Evolutionary conservation across 92 coral and sea anemone genomes (phyloP).

Genomic region (Heteractis magnifica): DNA sequence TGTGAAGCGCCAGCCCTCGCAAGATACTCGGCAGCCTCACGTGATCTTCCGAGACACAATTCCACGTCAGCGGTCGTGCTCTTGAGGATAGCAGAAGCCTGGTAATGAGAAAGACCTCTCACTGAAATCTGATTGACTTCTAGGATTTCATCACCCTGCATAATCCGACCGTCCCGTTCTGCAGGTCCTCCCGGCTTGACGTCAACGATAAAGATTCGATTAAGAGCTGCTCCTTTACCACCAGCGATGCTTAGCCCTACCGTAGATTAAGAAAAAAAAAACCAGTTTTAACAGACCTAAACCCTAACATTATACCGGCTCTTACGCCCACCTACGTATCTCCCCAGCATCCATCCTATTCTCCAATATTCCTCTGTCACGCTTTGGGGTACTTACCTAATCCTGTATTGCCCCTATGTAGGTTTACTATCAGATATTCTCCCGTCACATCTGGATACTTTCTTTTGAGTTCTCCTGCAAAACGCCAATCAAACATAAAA

Average conservation of each 20-base stretch:
- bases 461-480: constrained; percentile 59
- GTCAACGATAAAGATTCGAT: constrained; percentile 96
- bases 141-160: constrained; percentile 93
- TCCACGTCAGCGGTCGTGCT: constrained; percentile 90
- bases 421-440: constrained; percentile 74
- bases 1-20: constrained; percentile 54
- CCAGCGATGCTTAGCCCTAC: constrained; percentile 97
- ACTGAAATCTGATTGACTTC: constrained; percentile 90
- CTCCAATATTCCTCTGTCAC: neutral
- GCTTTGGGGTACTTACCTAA: constrained; percentile 50
- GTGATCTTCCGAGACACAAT: constrained; percentile 87
- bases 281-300: neutral
- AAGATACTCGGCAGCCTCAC: constrained; percentile 81
- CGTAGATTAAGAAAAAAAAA: neutral
- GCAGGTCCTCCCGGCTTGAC: constrained; percentile 98
- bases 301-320: neutral
- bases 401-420: constrained; percentile 81
- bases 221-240: constrained; percentile 93
- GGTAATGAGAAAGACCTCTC: constrained; percentile 96
- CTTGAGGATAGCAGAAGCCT: constrained; percentile 92
- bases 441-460: constrained; percentile 97
- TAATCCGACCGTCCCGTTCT: constrained; percentile 82
- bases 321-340: too few relatives aligned
- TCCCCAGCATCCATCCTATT: too few relatives aligned
- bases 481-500: neutral